Evolutionary conservation across 2,113 vertebrate genomes (phyloP).

Genomic region (Eubucco bourcierii): DNA sequence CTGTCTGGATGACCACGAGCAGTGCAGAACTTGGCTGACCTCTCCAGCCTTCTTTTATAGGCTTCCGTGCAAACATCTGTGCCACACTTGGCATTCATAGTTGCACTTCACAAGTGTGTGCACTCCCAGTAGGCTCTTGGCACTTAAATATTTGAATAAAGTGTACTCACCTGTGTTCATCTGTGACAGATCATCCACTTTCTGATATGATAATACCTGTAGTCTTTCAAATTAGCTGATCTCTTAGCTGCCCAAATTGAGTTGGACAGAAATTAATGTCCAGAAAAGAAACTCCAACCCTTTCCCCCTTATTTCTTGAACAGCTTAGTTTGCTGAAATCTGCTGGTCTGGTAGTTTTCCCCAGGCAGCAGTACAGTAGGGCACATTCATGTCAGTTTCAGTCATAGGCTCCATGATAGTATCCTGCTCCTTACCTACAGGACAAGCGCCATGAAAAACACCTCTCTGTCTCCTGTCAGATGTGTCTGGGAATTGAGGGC

Average conservation of each 20-base stretch:
- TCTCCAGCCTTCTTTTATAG: slow-evolving; percentile 1
- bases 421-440: not conserved
- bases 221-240: not conserved
- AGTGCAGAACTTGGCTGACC: slow-evolving; percentile 21
- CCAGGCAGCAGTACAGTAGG: not conserved
- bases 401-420: not conserved
- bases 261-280: not conserved
- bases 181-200: not conserved
- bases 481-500: not conserved
- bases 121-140: accelerated
- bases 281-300: not conserved
- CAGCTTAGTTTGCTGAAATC: not conserved
- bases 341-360: not conserved
- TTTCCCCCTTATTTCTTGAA: not conserved
- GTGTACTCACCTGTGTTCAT: not conserved
- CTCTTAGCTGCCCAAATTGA: not conserved
- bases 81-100: not conserved
- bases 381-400: not conserved
- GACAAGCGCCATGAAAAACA: not conserved
- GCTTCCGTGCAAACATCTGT: not conserved
- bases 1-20: not conserved
- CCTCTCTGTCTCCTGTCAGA: not conserved
- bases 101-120: not conserved
- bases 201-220: not conserved
- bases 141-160: not conserved